Base-by-base conservation (phyloP, 2,888 invertebrate species). In the Drosophila testacea region DNA sequence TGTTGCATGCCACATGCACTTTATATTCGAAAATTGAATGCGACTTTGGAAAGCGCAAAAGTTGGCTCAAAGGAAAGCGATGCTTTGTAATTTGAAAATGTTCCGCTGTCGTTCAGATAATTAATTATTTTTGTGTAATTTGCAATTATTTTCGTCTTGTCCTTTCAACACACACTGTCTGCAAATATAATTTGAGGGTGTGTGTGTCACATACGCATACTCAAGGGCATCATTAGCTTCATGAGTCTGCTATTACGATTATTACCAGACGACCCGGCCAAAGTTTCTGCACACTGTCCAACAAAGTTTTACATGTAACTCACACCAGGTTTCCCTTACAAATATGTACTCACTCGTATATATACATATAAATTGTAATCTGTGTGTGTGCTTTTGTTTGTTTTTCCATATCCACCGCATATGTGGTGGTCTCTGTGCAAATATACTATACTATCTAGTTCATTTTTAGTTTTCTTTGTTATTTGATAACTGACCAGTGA, bases 231-330 rank as follows among this genome's bases (percentile, higher is more conserved):
- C 59, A 69, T 79, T 88, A 69, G 70, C 63, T 52, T 64, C 59
- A 68, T 65, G 66, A 61, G 64, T 70, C 64, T 51, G 69, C 59
- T 57, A 72, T 86, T 70, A 71, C 76, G 83, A 82, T 75, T 82
- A 89, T 82, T 79, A 67, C 39, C 60, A 52, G 59, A 48, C 46
- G 54, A 63, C 30, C 34, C 54, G 61, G 52, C 50, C 60, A 51
- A 87, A 89, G 48, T 83, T 81, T 66, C 34, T 47, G 10, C 38
- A 61, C 46, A 30, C 59, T 47, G 47, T 30, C 42, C 46, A 36
- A 54, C 64, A 60, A 79, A 80, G 46, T 69, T 75, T 64, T 9
- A 38, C 50, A 4, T 55, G 50, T 13, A 56, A 60, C 55, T 36
- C 44, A 13, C 38, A 70, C 54, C 59, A 44, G 59, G 38, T 39